Base-by-base conservation (phyloP, 2,797 vertebrate genomes). In the Cuniculus paca region DNA sequence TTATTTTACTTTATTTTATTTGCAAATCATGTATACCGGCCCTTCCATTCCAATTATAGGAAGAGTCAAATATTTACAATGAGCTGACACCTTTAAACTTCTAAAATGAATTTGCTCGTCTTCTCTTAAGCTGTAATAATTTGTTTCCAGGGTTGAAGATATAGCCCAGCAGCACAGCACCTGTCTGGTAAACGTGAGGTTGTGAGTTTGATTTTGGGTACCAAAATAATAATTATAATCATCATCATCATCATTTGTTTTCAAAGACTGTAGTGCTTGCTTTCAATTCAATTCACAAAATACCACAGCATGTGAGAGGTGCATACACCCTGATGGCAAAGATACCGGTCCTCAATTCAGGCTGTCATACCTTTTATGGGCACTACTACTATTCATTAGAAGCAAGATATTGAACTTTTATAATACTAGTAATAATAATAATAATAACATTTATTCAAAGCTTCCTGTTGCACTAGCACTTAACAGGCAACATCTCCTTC, bases 1-100 rank as follows among this genome's bases (percentile, higher is more conserved):
- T 87, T 65, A 78, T 72, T 77, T 52, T 14, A 22, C 50, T 74
- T 94, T 61, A 78, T 70, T 95, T 91, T 78, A 45, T 93, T 95
- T 92, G 19, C 24, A 92, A 94, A 82, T 81, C 13, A 48, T 65
- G 36, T 75, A 54, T 68, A 74, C 9, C 31, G 10, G 34, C 36
- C 14, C 12, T 90, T 75, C 34, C 50, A 68, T 54, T 93, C 91
- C 13, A 94, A 52, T 90, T 92, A 54, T 16, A 90, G 19, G 16
- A 91, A 39, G 12, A 93, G 39, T 48, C 85, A 87, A 90, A 50
- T 74, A 36, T 60, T 74, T 65, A 72, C 34, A 52, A 75, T 79
- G 10, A 86, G 52, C 52, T 78, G 45, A 72, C 36, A 94, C 6
- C 42, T 90, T 89, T 72, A 80, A 36, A 88, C 74, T 82, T 92